Percentiles rank a stretch among this genome's conserved stretches.
These are phyloP conservation scores for Spatulosminthurus flaviceps DNA, from an alignment of 2,888 invertebrate genomes.

Conservation along the genomic window DNA sequence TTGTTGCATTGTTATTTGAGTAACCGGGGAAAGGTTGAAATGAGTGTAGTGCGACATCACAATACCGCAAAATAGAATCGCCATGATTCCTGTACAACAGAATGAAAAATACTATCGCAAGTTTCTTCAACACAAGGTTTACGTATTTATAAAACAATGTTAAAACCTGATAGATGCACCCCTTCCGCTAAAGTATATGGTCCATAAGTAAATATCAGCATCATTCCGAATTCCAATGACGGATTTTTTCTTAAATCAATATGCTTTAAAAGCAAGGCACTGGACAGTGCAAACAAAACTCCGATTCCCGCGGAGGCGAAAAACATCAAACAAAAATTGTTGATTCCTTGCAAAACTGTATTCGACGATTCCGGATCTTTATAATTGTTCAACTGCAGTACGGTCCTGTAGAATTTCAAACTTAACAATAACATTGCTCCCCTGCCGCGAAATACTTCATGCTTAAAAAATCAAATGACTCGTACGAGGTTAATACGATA, in stretches of 20 bases:
- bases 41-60: conserved; percentile 99
- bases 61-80: conserved; percentile 97
- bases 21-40: conserved; percentile 96
- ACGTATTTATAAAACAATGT: too few species aligned
- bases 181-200: conserved; percentile 99
- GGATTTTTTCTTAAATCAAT: conserved; percentile 96
- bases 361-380: conserved; percentile 73
- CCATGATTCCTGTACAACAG: conserved; percentile 98
- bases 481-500: conserved; percentile 90
- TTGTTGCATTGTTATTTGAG: conserved; percentile 99
- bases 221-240: conserved; percentile 97
- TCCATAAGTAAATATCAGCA: conserved; percentile 97
- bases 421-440: too few species aligned
- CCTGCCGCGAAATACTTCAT: not conserved
- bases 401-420: conserved; percentile 59
- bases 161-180: conserved; percentile 84
- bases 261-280: conserved; percentile 91
- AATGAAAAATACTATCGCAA: too few species aligned
- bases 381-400: conserved; percentile 64
- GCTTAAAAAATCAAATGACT: not conserved
- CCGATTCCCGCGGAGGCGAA: conserved; percentile 98
- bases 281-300: conserved; percentile 90
- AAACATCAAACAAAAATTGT: conserved; percentile 93
- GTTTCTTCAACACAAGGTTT: too few species aligned
- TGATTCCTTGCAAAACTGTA: conserved; percentile 86